Conservation (phyloP, 2,113 vertebrate genomes). For the Macquaria ambigua region DNA sequence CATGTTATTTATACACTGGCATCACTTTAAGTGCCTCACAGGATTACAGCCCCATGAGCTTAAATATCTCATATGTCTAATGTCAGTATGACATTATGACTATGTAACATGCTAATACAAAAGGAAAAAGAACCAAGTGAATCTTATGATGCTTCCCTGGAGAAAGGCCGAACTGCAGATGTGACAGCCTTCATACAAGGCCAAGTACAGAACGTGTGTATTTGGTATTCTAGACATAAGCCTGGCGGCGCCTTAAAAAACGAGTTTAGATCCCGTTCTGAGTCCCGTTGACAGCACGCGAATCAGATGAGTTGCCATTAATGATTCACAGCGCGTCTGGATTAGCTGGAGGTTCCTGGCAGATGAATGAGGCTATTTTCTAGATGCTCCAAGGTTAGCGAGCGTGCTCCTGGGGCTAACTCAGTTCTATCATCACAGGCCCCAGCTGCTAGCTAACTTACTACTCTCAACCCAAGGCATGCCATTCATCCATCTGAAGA, state of each 20-base stretch:
- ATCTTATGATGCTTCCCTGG: constrained; percentile 5
- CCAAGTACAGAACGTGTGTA: background rate
- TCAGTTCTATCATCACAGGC: constrained; percentile 61
- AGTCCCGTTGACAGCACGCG: constrained; percentile 18
- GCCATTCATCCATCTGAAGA: constrained; percentile 62
- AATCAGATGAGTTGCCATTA: constrained; percentile 60
- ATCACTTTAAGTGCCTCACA: background rate
- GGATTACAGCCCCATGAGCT: background rate
- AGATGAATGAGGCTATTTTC: constrained; percentile 76
- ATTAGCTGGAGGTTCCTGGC: constrained; percentile 62
- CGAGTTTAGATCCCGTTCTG: constrained; percentile 22
- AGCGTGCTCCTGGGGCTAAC: constrained; percentile 50
- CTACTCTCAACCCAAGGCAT: constrained; percentile 54
- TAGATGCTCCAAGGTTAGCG: constrained; percentile 67
- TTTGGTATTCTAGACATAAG: constrained; percentile 28
- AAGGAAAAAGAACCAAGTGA: background rate
- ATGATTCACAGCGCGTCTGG: constrained; percentile 57
- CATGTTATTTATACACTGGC: background rate
- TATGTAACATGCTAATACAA: constrained; percentile 1
- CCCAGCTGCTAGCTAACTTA: constrained; percentile 62
- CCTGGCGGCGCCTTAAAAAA: constrained; percentile 25
- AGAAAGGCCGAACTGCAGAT: constrained; percentile 12
- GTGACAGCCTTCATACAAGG: constrained; percentile 11
- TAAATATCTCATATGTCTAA: background rate
- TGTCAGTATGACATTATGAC: background rate